Base-by-base conservation (phyloP, 2,113 vertebrate species). In the Chamaea fasciata region DNA sequence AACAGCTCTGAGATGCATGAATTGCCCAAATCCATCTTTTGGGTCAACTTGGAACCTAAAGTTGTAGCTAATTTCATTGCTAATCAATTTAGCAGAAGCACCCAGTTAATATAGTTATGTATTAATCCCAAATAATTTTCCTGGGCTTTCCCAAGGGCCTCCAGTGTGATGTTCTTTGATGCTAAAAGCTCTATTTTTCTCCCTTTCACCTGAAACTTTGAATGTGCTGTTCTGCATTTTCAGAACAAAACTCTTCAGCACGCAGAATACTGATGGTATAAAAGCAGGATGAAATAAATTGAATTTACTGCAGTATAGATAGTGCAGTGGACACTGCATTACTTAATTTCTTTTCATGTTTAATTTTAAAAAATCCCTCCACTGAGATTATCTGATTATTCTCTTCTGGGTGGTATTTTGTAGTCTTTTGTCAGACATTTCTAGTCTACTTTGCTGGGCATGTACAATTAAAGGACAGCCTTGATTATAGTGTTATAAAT, bases 61-160 rank as follows among this genome's bases (percentile, higher is more conserved):
- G 64, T 49, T 92, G 33, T 39, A 86, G 52, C 50, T 93, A 70
- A 94, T 93, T 83, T 91, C 59, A 90, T 30, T 83, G 39, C 59
- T 88, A 90, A 91, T 90, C 75, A 80, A 21, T 92, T 91, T 85
- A 74, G 63, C 68, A 88, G 75, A 75, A 92, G 35, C 0, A 1
- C 41, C 12, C 41, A 63, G 62, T 69, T 94, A 91, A 62, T 80
- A 83, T 11, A 90, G 21, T 71, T 81, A 37, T 27, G 14, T 47
- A 55, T 86, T 64, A 94, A 94, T 90, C 68, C 76, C 62, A 92
- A 92, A 92, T 77, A 3, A 71, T 92, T 95, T 90, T 47, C 39
- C 21, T 71, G 37, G 49, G 30, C 60, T 89, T 90, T 86, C 23
- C 44, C 3, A 6, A 83, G 30, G 31, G 16, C 31, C 9, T 84